Conservation (phyloP, 64 coral and sea anemone species). For the Porites australiensis region DNA sequence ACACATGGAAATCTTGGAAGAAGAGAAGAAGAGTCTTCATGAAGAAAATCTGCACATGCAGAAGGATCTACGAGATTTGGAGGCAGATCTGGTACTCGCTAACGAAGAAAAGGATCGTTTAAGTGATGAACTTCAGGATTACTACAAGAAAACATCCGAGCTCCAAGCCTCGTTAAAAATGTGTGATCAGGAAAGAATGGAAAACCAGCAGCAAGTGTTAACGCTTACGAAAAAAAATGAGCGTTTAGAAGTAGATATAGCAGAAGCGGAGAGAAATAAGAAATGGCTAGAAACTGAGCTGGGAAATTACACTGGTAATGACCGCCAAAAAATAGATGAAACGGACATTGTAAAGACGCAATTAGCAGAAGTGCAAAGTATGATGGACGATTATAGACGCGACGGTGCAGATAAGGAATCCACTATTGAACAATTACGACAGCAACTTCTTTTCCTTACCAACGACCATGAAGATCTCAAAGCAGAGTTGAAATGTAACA, state of each 20-base stretch:
- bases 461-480: conserved; percentile 68
- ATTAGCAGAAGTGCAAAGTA: conserved; percentile 79
- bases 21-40: conserved; percentile 77
- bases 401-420: conserved; percentile 82
- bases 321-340: conserved; percentile 66
- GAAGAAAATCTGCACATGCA: conserved; percentile 79
- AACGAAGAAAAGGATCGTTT: conserved; percentile 82
- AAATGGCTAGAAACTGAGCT: conserved; percentile 67
- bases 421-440: conserved; percentile 74
- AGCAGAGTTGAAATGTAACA: conserved; percentile 55
- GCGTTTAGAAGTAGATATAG: conserved; percentile 72
- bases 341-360: conserved; percentile 79
- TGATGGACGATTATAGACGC: conserved; percentile 75
- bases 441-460: conserved; percentile 66
- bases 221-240: conserved; percentile 68
- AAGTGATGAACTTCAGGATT: conserved; percentile 77
- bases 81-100: conserved; percentile 70
- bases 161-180: conserved; percentile 80
- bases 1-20: conserved; percentile 85
- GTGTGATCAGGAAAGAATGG: conserved; percentile 76
- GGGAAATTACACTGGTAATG: conserved; percentile 49
- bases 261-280: conserved; percentile 55
- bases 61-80: conserved; percentile 69
- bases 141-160: conserved; percentile 77
- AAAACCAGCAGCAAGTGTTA: conserved; percentile 73